Base-by-base conservation (phyloP, 92 coral and sea anemone species). In the Montipora capitata region DNA sequence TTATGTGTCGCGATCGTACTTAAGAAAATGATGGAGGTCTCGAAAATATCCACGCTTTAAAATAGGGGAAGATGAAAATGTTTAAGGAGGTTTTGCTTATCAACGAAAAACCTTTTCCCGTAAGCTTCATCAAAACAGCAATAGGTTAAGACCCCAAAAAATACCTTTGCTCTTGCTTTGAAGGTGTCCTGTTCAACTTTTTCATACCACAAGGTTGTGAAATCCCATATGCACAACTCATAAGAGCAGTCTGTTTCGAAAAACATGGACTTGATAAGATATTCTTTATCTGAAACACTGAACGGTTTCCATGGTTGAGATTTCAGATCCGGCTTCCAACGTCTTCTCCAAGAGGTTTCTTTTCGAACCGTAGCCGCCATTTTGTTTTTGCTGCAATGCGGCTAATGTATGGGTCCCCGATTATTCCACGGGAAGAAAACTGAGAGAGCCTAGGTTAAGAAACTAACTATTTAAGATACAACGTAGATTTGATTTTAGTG, bases 261-360 rank as follows among this genome's bases (percentile, higher is more conserved):
- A 78, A 95, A 97, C 82, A 86, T 80, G n/a, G 93, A 88, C 83
- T 97, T 97, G 9, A 95, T 87, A 76, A 94, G 77, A 68, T 80
- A 97, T 4, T 49, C 13, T 11, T 61, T 76, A 49, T 66, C 74
- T 17, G 83, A 87, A 7, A 93, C 78, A 49, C 65, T 90, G 61
- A 97, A 87, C 59, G 90, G 93, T 83, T 94, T 89, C 99, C 99
- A 96, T 14, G 98, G 92, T 76, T 95, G 94, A 14, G 95, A 88
- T 62, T 89, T 93, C 13, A 94, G 87, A 27, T 92, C 94, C 43
- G 98, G 96, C 76, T 92, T 89, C 97, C 97, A 94, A n/a, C 82
- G 87, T 56, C 95, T 91, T 39, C 92, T 86, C 94, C 94, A 94
- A 15, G 87, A 78, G 7, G 85, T 70, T 67, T 94, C 95, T 8